Evolutionary conservation across 2,113 vertebrate species (phyloP).

Genomic region (Cynocephalus volans): DNA sequence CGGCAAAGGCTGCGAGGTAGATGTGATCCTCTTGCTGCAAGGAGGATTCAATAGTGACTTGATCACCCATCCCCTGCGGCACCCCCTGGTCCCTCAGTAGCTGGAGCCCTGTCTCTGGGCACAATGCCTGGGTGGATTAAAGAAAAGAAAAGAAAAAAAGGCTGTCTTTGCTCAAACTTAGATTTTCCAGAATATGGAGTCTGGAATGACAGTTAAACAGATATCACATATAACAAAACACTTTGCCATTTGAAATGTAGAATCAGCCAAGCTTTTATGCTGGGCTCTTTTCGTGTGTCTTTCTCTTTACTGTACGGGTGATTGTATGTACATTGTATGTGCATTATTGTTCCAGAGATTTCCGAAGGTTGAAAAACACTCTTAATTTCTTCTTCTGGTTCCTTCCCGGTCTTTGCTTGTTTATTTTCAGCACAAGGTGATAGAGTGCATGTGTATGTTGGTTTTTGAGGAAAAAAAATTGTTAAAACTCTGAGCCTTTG

Average conservation of each 20-base stretch:
- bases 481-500: not conserved
- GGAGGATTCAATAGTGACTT: not conserved
- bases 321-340: not conserved
- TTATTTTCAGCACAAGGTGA: not conserved
- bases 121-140: not conserved
- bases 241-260: not conserved
- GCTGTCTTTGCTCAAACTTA: not conserved
- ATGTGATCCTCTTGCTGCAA: not conserved
- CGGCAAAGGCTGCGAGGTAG: fast-evolving
- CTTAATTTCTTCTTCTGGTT: not conserved
- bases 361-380: not conserved
- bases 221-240: not conserved
- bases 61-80: not conserved
- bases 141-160: not conserved
- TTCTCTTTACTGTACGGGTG: not conserved
- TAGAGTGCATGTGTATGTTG: not conserved
- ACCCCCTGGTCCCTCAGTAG: not conserved
- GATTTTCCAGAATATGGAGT: not conserved
- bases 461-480: not conserved
- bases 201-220: slow-evolving; percentile 31
- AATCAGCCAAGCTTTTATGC: not conserved
- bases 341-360: not conserved
- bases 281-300: not conserved
- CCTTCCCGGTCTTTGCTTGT: slow-evolving; percentile 1
- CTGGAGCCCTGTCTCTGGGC: not conserved